These are phyloP conservation scores for Troilus luridus DNA, from an alignment of 2,888 invertebrate species.

Conservation along the genomic window DNA sequence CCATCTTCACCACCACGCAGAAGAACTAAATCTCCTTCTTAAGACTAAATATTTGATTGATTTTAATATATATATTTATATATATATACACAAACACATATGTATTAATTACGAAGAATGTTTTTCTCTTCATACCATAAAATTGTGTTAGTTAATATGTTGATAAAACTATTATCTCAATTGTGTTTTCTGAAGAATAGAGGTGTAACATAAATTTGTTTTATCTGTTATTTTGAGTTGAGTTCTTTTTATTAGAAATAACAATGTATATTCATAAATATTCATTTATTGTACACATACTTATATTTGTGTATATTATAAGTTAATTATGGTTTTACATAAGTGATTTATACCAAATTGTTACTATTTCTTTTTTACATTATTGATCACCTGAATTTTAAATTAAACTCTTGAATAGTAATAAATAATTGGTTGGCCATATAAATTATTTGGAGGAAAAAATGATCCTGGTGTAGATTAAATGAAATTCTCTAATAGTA, in stretches of 20 bases:
- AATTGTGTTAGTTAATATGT: conserved; percentile 5
- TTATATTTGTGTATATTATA: conserved; percentile 22
- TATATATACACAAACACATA: not conserved
- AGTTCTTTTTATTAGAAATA: not conserved
- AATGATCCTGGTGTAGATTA: too few relatives aligned
- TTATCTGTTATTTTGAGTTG: not conserved
- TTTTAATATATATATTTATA: not conserved
- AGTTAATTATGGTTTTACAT: not conserved
- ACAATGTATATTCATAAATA: not conserved
- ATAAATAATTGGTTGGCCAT: too few relatives aligned
- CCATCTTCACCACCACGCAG: conserved; percentile 61
- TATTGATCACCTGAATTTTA: too few relatives aligned
- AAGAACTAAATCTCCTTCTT: conserved; percentile 61
- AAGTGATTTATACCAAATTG: not conserved
- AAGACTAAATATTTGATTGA: not conserved
- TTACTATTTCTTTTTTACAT: not conserved
- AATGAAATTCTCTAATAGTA: too few relatives aligned
- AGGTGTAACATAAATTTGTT: not conserved
- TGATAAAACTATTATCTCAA: not conserved
- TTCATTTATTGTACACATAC: not conserved
- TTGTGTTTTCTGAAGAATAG: conserved; percentile 1
- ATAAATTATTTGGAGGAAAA: too few relatives aligned
- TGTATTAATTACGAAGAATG: not conserved
- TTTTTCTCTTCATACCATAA: not conserved
- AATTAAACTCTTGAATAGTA: too few relatives aligned